These are phyloP conservation scores for Steromphala cineraria DNA, from an alignment of 2,888 invertebrate genomes.

Conservation along the genomic window DNA sequence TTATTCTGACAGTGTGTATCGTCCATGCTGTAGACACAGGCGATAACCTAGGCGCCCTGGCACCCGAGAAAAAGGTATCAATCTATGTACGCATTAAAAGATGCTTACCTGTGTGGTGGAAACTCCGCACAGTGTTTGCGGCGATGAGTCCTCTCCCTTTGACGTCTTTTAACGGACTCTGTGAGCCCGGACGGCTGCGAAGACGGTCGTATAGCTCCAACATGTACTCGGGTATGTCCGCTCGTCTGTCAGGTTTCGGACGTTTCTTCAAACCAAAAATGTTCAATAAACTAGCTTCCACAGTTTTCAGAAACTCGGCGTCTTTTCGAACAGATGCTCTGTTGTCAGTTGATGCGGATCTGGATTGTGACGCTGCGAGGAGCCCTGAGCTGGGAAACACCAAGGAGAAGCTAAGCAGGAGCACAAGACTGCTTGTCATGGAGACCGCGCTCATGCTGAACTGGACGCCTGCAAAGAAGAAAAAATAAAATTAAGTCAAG, in stretches of 20 bases:
- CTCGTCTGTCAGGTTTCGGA: slow-evolving; percentile 77
- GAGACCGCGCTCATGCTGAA: slow-evolving; percentile 64
- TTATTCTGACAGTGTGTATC: too few species aligned
- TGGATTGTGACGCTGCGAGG: slow-evolving; percentile 27
- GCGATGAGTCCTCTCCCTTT: slow-evolving; percentile 48
- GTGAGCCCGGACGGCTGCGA: slow-evolving; percentile 81
- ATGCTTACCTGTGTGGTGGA: slow-evolving; percentile 63
- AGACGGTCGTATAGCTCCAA: slow-evolving; percentile 85
- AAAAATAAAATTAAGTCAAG: background rate
- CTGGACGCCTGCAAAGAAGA: slow-evolving; percentile 57
- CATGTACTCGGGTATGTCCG: slow-evolving; percentile 86
- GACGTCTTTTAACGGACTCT: slow-evolving; percentile 62
- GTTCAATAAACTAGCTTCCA: slow-evolving; percentile 81
- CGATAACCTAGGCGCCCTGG: too few species aligned
- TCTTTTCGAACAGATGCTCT: slow-evolving; percentile 33
- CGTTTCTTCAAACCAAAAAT: slow-evolving; percentile 80
- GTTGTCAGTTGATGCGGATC: slow-evolving; percentile 7
- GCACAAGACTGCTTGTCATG: slow-evolving; percentile 52
- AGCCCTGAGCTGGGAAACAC: slow-evolving; percentile 33
- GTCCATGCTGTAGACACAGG: too few species aligned
- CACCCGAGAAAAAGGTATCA: too few species aligned
- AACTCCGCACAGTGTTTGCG: slow-evolving; percentile 72
- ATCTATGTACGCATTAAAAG: background rate
- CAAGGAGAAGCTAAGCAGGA: slow-evolving; percentile 53
- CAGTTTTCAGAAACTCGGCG: slow-evolving; percentile 73